phyloP scores from a whole-genome alignment of 2,113 vertebrate species.

The Pundamilia nyererei region DNA sequence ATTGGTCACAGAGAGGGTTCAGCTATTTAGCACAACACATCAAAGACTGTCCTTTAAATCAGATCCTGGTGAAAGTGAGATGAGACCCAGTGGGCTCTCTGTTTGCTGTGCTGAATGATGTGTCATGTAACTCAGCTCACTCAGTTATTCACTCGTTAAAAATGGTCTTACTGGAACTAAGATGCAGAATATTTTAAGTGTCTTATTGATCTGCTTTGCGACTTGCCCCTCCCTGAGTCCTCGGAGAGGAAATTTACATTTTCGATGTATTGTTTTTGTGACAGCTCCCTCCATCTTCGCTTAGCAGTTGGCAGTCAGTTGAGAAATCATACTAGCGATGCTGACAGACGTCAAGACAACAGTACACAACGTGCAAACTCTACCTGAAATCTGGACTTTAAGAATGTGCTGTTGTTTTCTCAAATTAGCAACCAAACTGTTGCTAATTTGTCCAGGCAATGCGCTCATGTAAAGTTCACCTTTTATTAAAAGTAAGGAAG shows the following conservation, averaged over 20 bases:
- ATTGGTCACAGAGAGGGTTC: conserved; percentile 50
- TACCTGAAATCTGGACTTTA: not conserved
- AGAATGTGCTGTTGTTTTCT: not conserved
- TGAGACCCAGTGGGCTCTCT: not conserved
- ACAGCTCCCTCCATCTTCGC: not conserved
- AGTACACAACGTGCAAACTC: not conserved
- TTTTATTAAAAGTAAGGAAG: not conserved
- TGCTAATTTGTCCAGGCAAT: not conserved
- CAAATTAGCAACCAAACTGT: not conserved
- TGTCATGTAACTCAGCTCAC: not conserved
- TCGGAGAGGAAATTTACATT: not conserved
- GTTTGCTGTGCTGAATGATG: not conserved
- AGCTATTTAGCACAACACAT: conserved; percentile 19
- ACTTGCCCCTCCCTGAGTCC: not conserved
- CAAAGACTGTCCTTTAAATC: not conserved
- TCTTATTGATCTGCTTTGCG: not conserved
- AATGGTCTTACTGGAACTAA: not conserved
- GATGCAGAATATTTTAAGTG: not conserved
- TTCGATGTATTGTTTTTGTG: not conserved
- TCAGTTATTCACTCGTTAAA: not conserved
- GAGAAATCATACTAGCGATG: not conserved
- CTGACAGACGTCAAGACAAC: not conserved
- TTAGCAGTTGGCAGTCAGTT: not conserved
- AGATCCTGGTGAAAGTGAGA: not conserved
- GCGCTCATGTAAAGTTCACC: not conserved